Percentiles rank a stretch among this genome's conserved stretches.
These are phyloP conservation scores for Meda fulgida DNA, from an alignment of 2,797 vertebrate species.

Conservation along the genomic window DNA sequence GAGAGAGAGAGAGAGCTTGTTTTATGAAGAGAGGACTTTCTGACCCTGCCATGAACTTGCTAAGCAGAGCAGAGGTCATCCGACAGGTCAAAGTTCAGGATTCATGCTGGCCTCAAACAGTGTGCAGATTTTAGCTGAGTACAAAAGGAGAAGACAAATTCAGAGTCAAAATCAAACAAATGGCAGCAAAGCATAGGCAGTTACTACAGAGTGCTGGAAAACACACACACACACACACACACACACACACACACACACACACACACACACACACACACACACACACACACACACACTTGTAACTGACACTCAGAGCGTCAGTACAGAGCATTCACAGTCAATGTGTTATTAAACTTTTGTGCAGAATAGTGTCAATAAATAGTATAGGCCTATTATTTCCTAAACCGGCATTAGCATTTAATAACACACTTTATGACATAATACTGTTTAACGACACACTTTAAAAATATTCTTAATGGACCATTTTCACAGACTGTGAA, in stretches of 20 bases:
- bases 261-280: background rate
- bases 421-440: background rate
- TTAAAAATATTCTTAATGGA: background rate
- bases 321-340: background rate
- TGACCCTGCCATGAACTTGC: slow-evolving; percentile 94
- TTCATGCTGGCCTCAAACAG: slow-evolving; percentile 91
- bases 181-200: no score
- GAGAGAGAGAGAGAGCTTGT: background rate
- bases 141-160: slow-evolving; percentile 76
- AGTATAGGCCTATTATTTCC: background rate
- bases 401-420: background rate
- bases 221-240: background rate
- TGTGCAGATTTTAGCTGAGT: slow-evolving; percentile 81
- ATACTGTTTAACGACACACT: background rate
- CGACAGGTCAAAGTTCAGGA: slow-evolving; percentile 87
- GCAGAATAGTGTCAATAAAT: background rate
- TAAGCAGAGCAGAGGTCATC: slow-evolving; percentile 85
- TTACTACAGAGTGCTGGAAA: no score
- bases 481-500: no score
- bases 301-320: no score
- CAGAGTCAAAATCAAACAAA: slow-evolving; percentile 52
- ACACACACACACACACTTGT: background rate
- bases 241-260: background rate
- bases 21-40: slow-evolving; percentile 74
- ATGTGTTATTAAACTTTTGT: background rate